Conservation (phyloP, 2,888 invertebrate species). For the Spicauda simplicius region DNA sequence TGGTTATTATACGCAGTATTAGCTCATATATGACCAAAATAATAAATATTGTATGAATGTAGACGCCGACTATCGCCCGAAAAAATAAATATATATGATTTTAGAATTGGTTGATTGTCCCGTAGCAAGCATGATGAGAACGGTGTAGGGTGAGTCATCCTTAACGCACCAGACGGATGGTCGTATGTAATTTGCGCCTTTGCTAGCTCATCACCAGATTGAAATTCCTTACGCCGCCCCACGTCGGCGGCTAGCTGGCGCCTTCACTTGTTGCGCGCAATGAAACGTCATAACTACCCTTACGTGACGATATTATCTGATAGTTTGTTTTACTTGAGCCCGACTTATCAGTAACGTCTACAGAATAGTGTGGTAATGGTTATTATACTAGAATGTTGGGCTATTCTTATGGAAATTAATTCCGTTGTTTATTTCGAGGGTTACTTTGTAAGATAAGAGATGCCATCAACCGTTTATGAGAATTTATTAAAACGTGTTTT, state of each 20-base stretch:
- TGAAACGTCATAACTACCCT: constrained; percentile 76
- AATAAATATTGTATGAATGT: no score
- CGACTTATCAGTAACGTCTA: constrained; percentile 50
- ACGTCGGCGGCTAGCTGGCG: constrained; percentile 69
- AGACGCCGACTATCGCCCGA: no score
- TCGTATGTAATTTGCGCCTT: constrained; percentile 75
- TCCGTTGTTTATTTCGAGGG: background rate
- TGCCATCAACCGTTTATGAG: no score
- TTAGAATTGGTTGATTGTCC: background rate
- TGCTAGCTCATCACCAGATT: constrained; percentile 78
- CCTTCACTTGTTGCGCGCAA: constrained; percentile 74
- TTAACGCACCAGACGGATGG: constrained; percentile 48
- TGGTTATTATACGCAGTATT: no score
- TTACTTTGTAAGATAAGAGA: background rate
- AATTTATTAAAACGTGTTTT: no score
- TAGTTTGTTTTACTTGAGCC: constrained; percentile 56
- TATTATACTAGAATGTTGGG: constrained; percentile 7
- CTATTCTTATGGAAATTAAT: constrained; percentile 6
- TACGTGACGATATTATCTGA: constrained; percentile 67
- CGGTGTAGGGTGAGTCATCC: constrained; percentile 1
- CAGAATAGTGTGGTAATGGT: constrained; percentile 37
- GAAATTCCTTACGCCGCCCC: constrained; percentile 74
- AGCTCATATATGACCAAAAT: no score
- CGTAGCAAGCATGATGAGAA: background rate
- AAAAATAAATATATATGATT: background rate